A percentile compares a stretch with the other conserved stretches of the same genome.
Conservation (phyloP, 2,797 vertebrate species). For the Peromyscus attwateri region DNA sequence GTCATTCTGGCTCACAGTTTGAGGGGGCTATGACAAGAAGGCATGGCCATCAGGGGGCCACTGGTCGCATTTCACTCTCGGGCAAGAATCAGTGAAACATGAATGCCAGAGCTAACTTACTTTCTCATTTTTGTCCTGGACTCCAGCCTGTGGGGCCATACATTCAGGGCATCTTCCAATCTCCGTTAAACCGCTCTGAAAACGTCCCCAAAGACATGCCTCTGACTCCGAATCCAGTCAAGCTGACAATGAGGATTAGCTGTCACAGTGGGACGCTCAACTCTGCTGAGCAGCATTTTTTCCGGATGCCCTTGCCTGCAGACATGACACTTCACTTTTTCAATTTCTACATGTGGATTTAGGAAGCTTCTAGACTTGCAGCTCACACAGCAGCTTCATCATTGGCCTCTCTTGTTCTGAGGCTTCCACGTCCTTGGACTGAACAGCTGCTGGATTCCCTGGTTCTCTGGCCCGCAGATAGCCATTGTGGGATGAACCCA, state of each 20-base stretch:
- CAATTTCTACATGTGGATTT: too few species aligned
- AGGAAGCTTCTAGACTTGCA: background rate
- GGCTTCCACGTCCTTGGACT: background rate
- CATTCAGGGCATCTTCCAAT: background rate
- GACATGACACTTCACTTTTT: background rate
- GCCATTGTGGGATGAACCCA: background rate
- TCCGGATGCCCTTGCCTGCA: background rate
- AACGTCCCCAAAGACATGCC: background rate
- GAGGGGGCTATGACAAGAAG: background rate
- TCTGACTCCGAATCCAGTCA: background rate
- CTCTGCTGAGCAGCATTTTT: background rate
- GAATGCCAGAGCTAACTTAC: background rate
- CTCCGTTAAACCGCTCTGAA: background rate
- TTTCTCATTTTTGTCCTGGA: background rate
- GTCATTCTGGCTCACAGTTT: background rate
- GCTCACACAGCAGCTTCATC: background rate
- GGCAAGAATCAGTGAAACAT: background rate
- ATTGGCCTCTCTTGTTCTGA: background rate
- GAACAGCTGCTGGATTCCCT: background rate
- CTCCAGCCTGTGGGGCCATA: background rate
- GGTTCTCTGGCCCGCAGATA: background rate
- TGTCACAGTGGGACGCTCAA: background rate
- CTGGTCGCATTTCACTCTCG: background rate
- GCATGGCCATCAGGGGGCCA: background rate
- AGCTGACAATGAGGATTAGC: background rate